A percentile compares a stretch with the other conserved stretches of the same genome.
Evolutionary conservation across 2,888 invertebrate genomes (phyloP).

Genomic region (Tanytarsus gracilentus): DNA sequence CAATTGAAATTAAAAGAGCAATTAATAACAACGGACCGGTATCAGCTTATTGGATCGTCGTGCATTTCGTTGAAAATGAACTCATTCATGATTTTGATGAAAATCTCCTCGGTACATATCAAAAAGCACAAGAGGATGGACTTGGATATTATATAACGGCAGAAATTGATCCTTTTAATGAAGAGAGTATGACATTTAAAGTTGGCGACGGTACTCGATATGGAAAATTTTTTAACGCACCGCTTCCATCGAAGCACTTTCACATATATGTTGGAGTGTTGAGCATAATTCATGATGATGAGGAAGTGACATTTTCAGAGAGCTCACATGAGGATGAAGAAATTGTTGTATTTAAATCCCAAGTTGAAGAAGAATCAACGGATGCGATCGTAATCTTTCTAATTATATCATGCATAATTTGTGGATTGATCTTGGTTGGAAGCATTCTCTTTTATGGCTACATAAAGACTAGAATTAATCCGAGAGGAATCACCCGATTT

Average conservation of each 20-base stretch:
- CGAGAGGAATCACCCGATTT: slow-evolving; percentile 39
- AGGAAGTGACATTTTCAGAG: slow-evolving; percentile 56
- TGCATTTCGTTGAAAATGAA: slow-evolving; percentile 56
- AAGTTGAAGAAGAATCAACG: neutral
- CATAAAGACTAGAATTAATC: slow-evolving; percentile 37
- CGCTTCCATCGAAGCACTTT: slow-evolving; percentile 54
- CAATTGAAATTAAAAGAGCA: slow-evolving; percentile 57
- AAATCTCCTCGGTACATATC: slow-evolving; percentile 54
- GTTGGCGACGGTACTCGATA: slow-evolving; percentile 69
- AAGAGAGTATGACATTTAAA: slow-evolving; percentile 56
- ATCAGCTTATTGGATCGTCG: slow-evolving; percentile 61
- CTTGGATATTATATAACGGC: slow-evolving; percentile 75
- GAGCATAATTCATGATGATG: slow-evolving; percentile 56
- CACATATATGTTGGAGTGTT: slow-evolving; percentile 63
- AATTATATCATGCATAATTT: slow-evolving; percentile 59
- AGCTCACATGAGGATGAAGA: slow-evolving; percentile 40
- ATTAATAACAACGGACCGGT: slow-evolving; percentile 72
- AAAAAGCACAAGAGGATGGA: slow-evolving; percentile 57
- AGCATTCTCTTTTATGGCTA: slow-evolving; percentile 48
- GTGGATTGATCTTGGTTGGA: slow-evolving; percentile 55
- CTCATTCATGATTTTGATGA: slow-evolving; percentile 54
- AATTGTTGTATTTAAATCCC: neutral
- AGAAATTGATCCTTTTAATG: slow-evolving; percentile 51
- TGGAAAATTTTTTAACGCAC: slow-evolving; percentile 68
- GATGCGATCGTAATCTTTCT: slow-evolving; percentile 43